Base-by-base conservation (phyloP, 2,797 vertebrate genomes). In the Aulostomus chinensis region DNA sequence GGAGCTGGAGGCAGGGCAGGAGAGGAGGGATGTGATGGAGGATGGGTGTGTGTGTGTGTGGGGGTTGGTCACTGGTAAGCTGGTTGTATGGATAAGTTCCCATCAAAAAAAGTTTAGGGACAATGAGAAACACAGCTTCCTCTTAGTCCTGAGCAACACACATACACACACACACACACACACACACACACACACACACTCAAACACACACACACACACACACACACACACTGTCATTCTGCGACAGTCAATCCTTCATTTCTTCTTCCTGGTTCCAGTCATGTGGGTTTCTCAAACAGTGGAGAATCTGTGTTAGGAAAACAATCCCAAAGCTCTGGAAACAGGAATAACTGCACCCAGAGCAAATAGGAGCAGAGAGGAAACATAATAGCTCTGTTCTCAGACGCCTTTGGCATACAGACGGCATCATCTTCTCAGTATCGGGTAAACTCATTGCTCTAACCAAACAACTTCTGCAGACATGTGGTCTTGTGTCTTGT, bases 401-500 rank as follows among this genome's bases (percentile, higher is more conserved):
- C 36, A 25, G 50, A 83, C 83, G 67, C 84, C 83, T 66, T 86
- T 2, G 63, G 80, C 68, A 86, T 32, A 88, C 80, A 86, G 42
- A 78, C 42, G 51, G 15, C 3, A 1, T 6, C 34, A 73, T 65
- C 50, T 8, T 71, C 72, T 42, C 26, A 66, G 78, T 78, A 76
- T 82, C 76, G 66, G 61, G 80, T 56, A 15, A 41, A 54, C 22
- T 34, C 26, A 45, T 12, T 20, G 11, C 55, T 51, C 32, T 53
- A 32, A 53, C 40, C 54, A 56, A 58, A 66, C 49, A 60, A 5
- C 24, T 32, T 26, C 18, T 15, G 3, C 1, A 12, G 18, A 20
- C 9, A 7, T 1, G 6, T 11, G 40, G 22, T 32, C n/a, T n/a
- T n/a, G n/a, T n/a, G n/a, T n/a, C n/a, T n/a, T n/a, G n/a, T n/a